These are phyloP conservation scores for Drosophila biarmipes DNA, from an alignment of 1,140 invertebrate genomes.

Conservation along the genomic window DNA sequence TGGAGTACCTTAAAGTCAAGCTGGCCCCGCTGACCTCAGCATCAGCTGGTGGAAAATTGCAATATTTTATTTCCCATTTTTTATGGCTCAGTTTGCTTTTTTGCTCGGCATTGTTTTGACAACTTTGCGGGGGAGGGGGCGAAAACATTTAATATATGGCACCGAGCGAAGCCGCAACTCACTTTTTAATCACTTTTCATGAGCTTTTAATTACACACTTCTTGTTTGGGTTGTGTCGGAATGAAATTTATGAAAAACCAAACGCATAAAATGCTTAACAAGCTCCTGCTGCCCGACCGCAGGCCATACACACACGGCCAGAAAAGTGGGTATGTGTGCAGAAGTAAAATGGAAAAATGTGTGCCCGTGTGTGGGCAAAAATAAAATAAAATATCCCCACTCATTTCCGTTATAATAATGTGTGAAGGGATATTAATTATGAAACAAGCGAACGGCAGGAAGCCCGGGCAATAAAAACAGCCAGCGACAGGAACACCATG, in stretches of 20 bases:
- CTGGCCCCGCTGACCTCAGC: slow-evolving; percentile 19
- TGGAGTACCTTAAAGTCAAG: slow-evolving; percentile 1
- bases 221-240: slow-evolving; percentile 43
- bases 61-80: slow-evolving; percentile 28
- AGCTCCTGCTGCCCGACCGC: slow-evolving; percentile 45
- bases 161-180: slow-evolving; percentile 62
- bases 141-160: slow-evolving; percentile 70
- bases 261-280: slow-evolving; percentile 72
- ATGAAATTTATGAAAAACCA: slow-evolving; percentile 67
- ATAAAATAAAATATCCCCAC: slow-evolving; percentile 44
- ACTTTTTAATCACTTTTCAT: slow-evolving; percentile 81
- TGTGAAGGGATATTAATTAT: slow-evolving; percentile 83
- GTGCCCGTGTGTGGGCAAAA: slow-evolving; percentile 1
- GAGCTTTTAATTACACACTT: slow-evolving; percentile 76
- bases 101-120: slow-evolving; percentile 64
- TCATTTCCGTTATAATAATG: slow-evolving; percentile 81
- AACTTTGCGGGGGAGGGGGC: slow-evolving; percentile 57
- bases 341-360: slow-evolving; percentile 8
- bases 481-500: slow-evolving; percentile 74
- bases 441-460: slow-evolving; percentile 78
- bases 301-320: slow-evolving; percentile 16
- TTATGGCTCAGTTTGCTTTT: slow-evolving; percentile 8
- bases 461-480: slow-evolving; percentile 77
- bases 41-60: slow-evolving; percentile 21
- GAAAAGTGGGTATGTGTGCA: neutral